Base-by-base conservation (phyloP, 1,140 invertebrate species). In the Drosophila ercepeae region DNA sequence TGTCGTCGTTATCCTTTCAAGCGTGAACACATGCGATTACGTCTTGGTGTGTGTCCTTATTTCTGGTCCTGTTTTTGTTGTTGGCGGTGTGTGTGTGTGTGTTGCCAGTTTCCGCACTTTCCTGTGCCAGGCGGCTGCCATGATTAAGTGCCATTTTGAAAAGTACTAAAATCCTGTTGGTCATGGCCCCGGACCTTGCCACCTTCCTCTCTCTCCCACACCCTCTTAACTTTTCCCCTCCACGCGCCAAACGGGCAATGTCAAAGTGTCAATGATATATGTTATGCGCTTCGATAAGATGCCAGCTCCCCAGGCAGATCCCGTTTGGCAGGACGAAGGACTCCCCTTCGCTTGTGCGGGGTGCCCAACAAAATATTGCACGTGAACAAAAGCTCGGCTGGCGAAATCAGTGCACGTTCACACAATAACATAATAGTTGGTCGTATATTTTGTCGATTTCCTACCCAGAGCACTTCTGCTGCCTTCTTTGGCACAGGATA, bases 261-360 rank as follows among this genome's bases (percentile, higher is more conserved):
- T 89, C 86, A 89, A 89, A 89, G 86, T 89, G 86, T 89, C 86
- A 89, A 89, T 89, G 86, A 89, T 89, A 89, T 89, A 89, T 89
- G 77, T 89, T 88, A 89, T 86, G 75, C 77, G 82, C 82, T 75
- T 64, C 82, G 82, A 86, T 86, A 86, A 86, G 82, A 77, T 77
- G 76, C 76, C 71, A 55, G 32, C 46, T 36, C 42, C 18, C 19
- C n/a, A 25, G 14, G 7, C 25, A 29, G 13, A 6, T 19, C 13
- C 29, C 27, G 32, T 32, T 23, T 29, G 29, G 25, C 11, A 42
- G 45, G 45, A 34, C 49, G 57, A 19, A 8, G 32, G n/a, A 3
- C 7, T 32, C 29, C 14, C 11, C 13, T 8, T 8, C 9, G 13
- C n/a, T n/a, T n/a, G 45, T 21, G 34, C 36, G 36, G 48, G 36